Evolutionary conservation across 1,140 invertebrate species (phyloP).

Genomic region (Holcopasites calliopsidis): DNA sequence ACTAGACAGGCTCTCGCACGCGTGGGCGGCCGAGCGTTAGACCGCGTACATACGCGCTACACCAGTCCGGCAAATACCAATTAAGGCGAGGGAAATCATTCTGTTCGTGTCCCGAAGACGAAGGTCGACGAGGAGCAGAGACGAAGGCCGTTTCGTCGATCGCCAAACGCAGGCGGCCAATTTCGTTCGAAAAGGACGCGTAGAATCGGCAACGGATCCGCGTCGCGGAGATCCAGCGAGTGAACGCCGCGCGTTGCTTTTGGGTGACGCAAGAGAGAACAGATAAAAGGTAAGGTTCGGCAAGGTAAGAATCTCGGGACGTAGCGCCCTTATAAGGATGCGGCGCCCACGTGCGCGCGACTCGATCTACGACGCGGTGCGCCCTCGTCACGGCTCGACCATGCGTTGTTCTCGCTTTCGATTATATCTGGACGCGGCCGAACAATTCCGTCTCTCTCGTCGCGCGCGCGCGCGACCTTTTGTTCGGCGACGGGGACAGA

Average conservation of each 20-base stretch:
- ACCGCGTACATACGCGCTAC: too few species aligned
- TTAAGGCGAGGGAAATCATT: too few species aligned
- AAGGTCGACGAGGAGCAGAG: neutral
- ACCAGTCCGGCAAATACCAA: too few species aligned
- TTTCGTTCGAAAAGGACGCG: neutral
- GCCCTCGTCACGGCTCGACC: slow-evolving; percentile 1
- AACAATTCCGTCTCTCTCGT: slow-evolving; percentile 46
- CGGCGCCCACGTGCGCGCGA: slow-evolving; percentile 59
- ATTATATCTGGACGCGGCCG: too few species aligned
- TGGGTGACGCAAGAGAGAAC: slow-evolving; percentile 56
- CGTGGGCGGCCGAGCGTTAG: too few species aligned
- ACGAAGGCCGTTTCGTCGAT: too few species aligned
- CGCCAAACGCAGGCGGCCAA: too few species aligned
- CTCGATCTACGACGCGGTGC: neutral
- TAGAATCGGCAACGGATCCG: too few species aligned
- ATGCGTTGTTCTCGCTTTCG: slow-evolving; percentile 27
- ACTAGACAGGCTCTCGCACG: too few species aligned
- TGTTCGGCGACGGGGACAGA: too few species aligned
- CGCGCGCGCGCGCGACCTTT: too few species aligned
- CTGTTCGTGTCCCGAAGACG: too few species aligned
- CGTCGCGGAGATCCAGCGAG: neutral
- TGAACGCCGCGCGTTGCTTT: neutral
- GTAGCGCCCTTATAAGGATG: slow-evolving; percentile 64
- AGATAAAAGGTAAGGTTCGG: slow-evolving; percentile 56
- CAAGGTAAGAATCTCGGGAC: slow-evolving; percentile 52